phyloP scores from a whole-genome alignment of 2,113 vertebrate species.

The Cygnus atratus region DNA sequence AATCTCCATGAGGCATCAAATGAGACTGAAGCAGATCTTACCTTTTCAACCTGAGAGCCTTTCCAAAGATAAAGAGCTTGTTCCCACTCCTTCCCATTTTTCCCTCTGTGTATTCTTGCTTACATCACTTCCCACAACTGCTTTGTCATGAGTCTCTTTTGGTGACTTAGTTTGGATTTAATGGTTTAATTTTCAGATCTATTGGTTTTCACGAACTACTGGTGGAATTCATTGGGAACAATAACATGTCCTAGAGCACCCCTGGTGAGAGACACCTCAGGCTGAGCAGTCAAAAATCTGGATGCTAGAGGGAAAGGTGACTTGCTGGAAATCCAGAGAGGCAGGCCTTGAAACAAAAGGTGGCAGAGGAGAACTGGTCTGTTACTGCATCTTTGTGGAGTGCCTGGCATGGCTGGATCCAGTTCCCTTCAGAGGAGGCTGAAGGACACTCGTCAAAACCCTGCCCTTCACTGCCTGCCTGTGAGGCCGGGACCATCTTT shows the following conservation, averaged over 20 bases:
- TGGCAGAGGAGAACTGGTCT: neutral
- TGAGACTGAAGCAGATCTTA: neutral
- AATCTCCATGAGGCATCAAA: fast-evolving
- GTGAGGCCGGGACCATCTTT: neutral
- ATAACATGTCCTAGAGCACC: neutral
- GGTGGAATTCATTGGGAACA: neutral
- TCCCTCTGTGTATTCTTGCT: neutral
- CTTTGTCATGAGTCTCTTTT: neutral
- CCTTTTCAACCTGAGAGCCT: neutral
- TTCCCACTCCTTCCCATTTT: neutral
- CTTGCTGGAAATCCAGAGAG: neutral
- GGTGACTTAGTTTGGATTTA: neutral
- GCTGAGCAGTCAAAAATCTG: neutral
- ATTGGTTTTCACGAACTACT: neutral
- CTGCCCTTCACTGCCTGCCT: neutral
- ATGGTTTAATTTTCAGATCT: neutral
- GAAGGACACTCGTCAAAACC: neutral
- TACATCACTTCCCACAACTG: neutral
- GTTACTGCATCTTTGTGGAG: neutral
- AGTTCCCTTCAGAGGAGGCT: neutral
- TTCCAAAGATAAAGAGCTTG: neutral
- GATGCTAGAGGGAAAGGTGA: neutral
- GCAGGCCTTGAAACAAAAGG: neutral
- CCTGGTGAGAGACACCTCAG: neutral
- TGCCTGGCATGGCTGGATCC: neutral